Base-by-base conservation (phyloP, 30 jellyfish, hydroid and myxozoan genomes). In the Pelagia noctiluca region DNA sequence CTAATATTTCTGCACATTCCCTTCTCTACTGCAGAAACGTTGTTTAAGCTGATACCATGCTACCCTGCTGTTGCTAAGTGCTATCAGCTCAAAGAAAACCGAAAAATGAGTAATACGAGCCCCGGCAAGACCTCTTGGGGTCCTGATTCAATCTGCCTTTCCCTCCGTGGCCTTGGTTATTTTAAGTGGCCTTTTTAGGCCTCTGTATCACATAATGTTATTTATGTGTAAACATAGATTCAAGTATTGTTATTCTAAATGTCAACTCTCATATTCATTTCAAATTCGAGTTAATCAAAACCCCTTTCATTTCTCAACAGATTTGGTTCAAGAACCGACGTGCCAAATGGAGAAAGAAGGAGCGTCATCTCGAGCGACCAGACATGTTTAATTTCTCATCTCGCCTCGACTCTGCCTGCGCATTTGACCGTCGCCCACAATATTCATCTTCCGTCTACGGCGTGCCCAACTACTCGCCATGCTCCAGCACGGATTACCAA, bases 331-430 rank as follows among this genome's bases (percentile, higher is more conserved):
- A 91, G 78, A 91, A 91, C 30, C 90, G 98, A 36, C 95, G 98
- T 0, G 98, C 98, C 35, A 91, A 91, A 53, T 91, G 98, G 98
- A 78, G 98, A 63, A 91, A 91, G 90, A 91, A 91, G 70, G 98
- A 91, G 85, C 87, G 98, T 35, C 98, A 91, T 81, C 90, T 91
- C 38, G 98, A 91, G 75, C 85, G 98, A 25, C 98, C 98, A 0
- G 98, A 91, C 68, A 73, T 91, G 88, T 91, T 80, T 80, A 83
- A 85, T 46, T 86, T 81, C 66, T 70, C 95, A 2, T 53, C 98
- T 23, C 88, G 96, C 25, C 80, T 84, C 21, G 98, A 80, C 33
- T 78, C 95, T 24, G 94, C 98, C n/a, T 90, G 96, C 53, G 85
- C 95, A 21, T 72, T 73, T 50, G 96, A 91, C 86, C 90, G 90